phyloP scores from a whole-genome alignment of 2,113 vertebrate species.

The Cygnus atratus region DNA sequence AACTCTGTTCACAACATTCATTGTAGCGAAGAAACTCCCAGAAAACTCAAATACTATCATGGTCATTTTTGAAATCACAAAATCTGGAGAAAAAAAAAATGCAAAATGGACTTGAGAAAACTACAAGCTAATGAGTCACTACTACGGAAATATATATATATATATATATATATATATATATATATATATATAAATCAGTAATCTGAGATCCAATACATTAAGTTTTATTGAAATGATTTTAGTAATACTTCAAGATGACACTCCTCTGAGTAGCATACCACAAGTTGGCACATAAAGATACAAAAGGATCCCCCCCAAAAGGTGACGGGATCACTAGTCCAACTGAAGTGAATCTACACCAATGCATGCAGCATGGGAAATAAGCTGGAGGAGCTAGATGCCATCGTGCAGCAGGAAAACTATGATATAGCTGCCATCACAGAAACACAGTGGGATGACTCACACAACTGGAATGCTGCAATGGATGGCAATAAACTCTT shows the following conservation, averaged over 20 bases:
- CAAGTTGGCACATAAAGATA: not conserved
- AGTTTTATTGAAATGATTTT: not conserved
- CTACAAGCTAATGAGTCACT: not conserved
- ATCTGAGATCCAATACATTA: not conserved
- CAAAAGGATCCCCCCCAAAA: too few relatives aligned
- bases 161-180: not conserved
- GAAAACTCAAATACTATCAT: conserved; percentile 72
- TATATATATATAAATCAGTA: not conserved
- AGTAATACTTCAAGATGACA: not conserved
- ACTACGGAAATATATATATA: not conserved
- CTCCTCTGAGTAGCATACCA: not conserved
- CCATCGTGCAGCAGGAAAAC: too few relatives aligned
- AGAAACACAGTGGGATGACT: too few relatives aligned
- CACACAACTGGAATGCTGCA: too few relatives aligned
- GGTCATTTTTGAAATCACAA: conserved; percentile 72
- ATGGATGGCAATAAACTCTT: too few relatives aligned
- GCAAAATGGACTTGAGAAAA: conserved; percentile 60
- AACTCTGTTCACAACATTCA: conserved; percentile 65
- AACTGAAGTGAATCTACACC: too few relatives aligned
- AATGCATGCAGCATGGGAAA: too few relatives aligned
- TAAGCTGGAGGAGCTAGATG: too few relatives aligned
- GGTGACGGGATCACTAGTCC: too few relatives aligned
- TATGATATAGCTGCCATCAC: too few relatives aligned
- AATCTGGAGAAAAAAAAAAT: conserved; percentile 49
- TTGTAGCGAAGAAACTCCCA: conserved; percentile 66